phyloP scores from a whole-genome alignment of 2,888 invertebrate species.

The Ennomos quercinarius region DNA sequence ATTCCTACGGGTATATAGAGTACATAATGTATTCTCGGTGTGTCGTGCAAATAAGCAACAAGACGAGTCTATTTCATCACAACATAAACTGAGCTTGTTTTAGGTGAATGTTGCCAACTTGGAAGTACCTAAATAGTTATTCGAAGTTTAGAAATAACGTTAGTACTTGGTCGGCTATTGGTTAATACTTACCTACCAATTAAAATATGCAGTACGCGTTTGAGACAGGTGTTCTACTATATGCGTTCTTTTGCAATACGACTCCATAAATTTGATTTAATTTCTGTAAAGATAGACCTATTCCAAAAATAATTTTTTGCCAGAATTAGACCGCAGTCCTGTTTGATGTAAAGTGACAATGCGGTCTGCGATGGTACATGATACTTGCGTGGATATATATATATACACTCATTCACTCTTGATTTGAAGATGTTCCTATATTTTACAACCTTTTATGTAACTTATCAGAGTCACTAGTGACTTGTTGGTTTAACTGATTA shows the following conservation, averaged over 20 bases:
- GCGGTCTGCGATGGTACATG: too few relatives aligned
- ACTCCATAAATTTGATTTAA: too few relatives aligned
- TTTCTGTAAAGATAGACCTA: too few relatives aligned
- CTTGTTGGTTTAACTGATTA: too few relatives aligned
- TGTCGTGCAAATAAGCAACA: constrained; percentile 48
- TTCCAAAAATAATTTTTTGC: too few relatives aligned
- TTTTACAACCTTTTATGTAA: too few relatives aligned
- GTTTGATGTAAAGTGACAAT: too few relatives aligned
- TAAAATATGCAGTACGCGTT: neutral
- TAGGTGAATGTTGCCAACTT: constrained; percentile 44
- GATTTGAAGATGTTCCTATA: too few relatives aligned
- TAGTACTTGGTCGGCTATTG: neutral
- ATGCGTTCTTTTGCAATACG: too few relatives aligned
- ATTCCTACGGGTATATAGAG: constrained; percentile 25
- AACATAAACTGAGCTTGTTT: constrained; percentile 39
- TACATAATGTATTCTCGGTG: constrained; percentile 22
- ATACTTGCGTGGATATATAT: neutral
- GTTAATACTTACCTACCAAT: neutral
- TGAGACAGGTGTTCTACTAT: too few relatives aligned
- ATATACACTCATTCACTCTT: neutral
- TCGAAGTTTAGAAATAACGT: constrained; percentile 23
- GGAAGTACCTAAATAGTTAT: constrained; percentile 28
- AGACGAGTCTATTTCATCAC: constrained; percentile 46
- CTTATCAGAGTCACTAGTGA: too few relatives aligned
- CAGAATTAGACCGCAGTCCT: too few relatives aligned